Conservation (phyloP, 2,113 vertebrate genomes). For the Neopipo cinnamomea region DNA sequence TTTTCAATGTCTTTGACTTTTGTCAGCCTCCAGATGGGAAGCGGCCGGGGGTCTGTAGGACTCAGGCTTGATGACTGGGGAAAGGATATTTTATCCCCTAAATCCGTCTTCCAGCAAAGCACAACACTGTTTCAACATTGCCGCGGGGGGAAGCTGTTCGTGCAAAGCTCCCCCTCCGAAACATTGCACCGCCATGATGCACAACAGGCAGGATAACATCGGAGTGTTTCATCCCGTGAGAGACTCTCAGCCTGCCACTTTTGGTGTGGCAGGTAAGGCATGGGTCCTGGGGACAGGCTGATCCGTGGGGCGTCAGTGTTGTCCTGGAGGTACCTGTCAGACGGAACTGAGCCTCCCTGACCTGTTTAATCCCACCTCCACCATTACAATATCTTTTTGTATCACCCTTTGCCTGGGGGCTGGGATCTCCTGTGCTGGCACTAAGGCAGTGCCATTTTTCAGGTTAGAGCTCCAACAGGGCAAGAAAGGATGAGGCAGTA, state of each 20-base stretch:
- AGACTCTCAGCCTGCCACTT: not conserved
- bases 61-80: not conserved
- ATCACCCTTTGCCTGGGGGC: too few relatives aligned
- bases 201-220: accelerated
- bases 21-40: constrained; percentile 2
- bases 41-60: accelerated
- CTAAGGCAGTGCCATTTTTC: not conserved
- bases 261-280: not conserved
- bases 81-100: not conserved
- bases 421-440: not conserved
- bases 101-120: not conserved
- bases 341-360: not conserved
- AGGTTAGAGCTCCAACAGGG: not conserved
- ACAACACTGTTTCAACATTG: not conserved
- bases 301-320: accelerated
- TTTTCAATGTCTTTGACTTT: not conserved
- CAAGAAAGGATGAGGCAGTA: not conserved
- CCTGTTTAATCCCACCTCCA: not conserved
- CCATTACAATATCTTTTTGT: not conserved
- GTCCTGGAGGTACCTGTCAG: not conserved
- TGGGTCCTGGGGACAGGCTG: not conserved
- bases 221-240: accelerated
- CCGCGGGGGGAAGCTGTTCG: not conserved
- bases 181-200: accelerated
- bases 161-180: not conserved